These are phyloP conservation scores for Limnephilus lunatus DNA, from an alignment of 2,888 invertebrate genomes.

Conservation along the genomic window DNA sequence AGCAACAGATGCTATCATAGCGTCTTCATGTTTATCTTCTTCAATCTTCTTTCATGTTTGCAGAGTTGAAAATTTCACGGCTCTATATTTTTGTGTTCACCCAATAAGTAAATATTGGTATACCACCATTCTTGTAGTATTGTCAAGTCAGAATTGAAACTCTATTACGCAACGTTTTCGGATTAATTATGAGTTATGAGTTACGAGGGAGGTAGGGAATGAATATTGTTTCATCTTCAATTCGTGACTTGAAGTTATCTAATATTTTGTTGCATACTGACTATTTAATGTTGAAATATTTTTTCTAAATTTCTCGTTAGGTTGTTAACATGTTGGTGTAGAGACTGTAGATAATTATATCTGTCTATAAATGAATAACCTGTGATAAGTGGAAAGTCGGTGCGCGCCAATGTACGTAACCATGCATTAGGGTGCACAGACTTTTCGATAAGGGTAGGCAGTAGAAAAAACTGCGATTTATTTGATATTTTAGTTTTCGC, in stretches of 20 bases:
- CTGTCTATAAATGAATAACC: no score
- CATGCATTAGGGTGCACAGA: no score
- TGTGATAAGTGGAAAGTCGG: no score
- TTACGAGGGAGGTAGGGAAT: background rate
- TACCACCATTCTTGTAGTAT: background rate
- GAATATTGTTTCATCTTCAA: background rate
- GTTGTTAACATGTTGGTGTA: no score
- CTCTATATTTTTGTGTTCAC: background rate
- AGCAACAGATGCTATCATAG: background rate
- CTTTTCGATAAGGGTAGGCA: no score
- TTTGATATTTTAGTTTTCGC: no score
- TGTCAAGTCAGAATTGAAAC: background rate
- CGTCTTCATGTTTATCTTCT: background rate
- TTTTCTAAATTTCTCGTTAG: background rate
- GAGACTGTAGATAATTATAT: no score
- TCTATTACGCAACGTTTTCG: background rate
- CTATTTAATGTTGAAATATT: background rate
- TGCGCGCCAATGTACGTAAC: no score
- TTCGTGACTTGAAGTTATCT: background rate
- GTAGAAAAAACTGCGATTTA: no score
- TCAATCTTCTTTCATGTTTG: background rate
- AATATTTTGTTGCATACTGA: background rate
- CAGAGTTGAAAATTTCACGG: background rate
- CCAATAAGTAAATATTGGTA: background rate
- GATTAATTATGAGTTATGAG: background rate